A percentile compares a stretch with the other conserved stretches of the same genome.
Conservation (phyloP, 1,140 invertebrate species). For the Mya arenaria region DNA sequence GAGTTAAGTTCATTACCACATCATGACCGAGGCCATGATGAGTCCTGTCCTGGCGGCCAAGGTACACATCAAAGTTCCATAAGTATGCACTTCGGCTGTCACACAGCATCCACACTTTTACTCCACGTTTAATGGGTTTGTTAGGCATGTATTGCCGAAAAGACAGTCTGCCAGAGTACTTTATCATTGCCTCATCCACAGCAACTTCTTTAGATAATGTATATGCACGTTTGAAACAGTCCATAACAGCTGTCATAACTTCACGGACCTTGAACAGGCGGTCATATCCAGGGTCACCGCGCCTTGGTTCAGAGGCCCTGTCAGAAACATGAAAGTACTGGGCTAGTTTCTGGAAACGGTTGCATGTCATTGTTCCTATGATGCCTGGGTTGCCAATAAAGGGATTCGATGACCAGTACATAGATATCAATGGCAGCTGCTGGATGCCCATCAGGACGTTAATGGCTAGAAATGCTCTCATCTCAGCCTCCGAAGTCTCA, state of each 20-base stretch:
- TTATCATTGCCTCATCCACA: slow-evolving; percentile 80
- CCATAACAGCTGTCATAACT: not conserved
- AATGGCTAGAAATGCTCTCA: not conserved
- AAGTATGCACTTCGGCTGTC: slow-evolving; percentile 49
- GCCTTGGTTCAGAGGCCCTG: slow-evolving; percentile 4
- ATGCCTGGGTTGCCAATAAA: not conserved
- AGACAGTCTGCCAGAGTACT: slow-evolving; percentile 77
- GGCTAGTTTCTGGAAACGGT: not conserved
- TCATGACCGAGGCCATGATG: not conserved
- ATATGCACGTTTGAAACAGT: not conserved
- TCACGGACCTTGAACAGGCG: slow-evolving; percentile 13
- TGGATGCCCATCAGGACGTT: slow-evolving; percentile 26
- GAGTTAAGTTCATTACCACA: not conserved
- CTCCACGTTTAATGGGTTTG: slow-evolving; percentile 81
- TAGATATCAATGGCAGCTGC: not conserved
- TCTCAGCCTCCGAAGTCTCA: not conserved
- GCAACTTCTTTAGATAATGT: not conserved
- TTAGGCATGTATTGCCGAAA: slow-evolving; percentile 79
- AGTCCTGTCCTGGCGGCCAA: no score
- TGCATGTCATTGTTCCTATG: not conserved
- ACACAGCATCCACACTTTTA: slow-evolving; percentile 75
- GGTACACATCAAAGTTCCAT: slow-evolving; percentile 1
- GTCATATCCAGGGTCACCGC: slow-evolving; percentile 2
- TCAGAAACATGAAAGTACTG: slow-evolving; percentile 30
- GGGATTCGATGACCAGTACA: slow-evolving; percentile 9